Base-by-base conservation (phyloP, 2,113 vertebrate species). In the Nasalis larvatus region DNA sequence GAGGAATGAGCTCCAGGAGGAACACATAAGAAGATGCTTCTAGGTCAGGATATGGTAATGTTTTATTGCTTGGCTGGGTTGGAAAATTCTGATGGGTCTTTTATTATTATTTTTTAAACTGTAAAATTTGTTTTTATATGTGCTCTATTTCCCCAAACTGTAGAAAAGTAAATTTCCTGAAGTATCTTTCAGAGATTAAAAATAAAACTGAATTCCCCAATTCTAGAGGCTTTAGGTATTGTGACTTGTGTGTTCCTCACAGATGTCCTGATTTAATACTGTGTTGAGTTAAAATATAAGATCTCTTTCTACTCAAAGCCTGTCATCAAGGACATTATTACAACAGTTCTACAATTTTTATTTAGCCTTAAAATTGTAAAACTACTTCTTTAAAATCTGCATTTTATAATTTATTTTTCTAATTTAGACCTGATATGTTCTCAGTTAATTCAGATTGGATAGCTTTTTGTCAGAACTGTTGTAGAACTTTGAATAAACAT, bases 301-400 rank as follows among this genome's bases (percentile, higher is more conserved):
- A 71, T 94, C 63, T 93, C 37, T 81, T 84, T 14, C 45, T 88
- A 78, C 4, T 63, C 25, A 37, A 47, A 82, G 23, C 11, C 77
- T 80, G 6, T 88, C 30, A 40, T 32, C 35, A 74, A 58, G 32
- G 42, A 94, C 89, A 81, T 96, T 71, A 81, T 54, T 91, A 11
- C 45, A 91, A 37, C 40, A 86, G 18, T 66, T 91, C 2, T 54
- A 21, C 3, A 47, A 1, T 82, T 84, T 94, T 4, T 77, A 80
- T 52, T 69, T 96, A 90, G 6, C 14, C n/a, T 89, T 91, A 17
- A n/a, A 58, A 5, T 97, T 97, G 18, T 94, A 86, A 97, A 92
- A 92, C 1, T 40, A 32, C 47, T 86, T 96, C 37, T 35, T 63
- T 76, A 95, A 45, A 58, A 56, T 89, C 49, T 87, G 3, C 4